These are phyloP conservation scores for Poecilobothrus nobilitatus DNA, from an alignment of 2,888 invertebrate species.

Conservation along the genomic window DNA sequence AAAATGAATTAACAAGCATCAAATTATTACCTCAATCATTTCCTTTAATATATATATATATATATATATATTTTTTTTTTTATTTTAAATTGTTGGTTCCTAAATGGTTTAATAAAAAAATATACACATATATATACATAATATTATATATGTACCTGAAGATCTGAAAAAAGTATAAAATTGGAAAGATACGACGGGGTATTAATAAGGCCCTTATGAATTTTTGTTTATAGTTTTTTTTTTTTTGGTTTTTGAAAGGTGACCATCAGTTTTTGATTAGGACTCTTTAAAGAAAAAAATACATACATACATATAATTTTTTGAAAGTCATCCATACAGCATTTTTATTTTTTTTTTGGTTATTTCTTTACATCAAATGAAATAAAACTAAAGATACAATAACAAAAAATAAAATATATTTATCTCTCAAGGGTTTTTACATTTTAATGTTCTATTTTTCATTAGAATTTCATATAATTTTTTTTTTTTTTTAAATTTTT, in stretches of 20 bases:
- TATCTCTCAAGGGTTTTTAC: not conserved
- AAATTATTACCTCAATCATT: slow-evolving; percentile 6
- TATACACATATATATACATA: too few species aligned
- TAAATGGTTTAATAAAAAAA: not conserved
- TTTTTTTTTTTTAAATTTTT: too few species aligned
- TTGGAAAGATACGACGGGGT: not conserved
- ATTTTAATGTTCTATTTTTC: not conserved
- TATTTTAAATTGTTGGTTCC: not conserved
- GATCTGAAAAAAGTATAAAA: too few species aligned
- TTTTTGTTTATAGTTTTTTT: not conserved
- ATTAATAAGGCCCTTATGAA: slow-evolving; percentile 3
- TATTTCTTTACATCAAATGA: too few species aligned
- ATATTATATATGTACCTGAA: too few species aligned
- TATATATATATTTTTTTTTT: not conserved
- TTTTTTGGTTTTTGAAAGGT: not conserved
- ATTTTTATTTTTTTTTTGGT: not conserved
- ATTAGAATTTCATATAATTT: not conserved
- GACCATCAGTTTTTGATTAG: slow-evolving; percentile 4
- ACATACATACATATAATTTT: not conserved
- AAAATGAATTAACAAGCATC: not conserved
- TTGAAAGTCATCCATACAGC: not conserved
- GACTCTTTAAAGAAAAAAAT: not conserved
- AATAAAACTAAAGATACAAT: too few species aligned
- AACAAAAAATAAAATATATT: not conserved
- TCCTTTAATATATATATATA: not conserved